Percentiles rank a stretch among this genome's conserved stretches.
phyloP scores from a whole-genome alignment of 2,113 vertebrate species.

The Martes martes region DNA sequence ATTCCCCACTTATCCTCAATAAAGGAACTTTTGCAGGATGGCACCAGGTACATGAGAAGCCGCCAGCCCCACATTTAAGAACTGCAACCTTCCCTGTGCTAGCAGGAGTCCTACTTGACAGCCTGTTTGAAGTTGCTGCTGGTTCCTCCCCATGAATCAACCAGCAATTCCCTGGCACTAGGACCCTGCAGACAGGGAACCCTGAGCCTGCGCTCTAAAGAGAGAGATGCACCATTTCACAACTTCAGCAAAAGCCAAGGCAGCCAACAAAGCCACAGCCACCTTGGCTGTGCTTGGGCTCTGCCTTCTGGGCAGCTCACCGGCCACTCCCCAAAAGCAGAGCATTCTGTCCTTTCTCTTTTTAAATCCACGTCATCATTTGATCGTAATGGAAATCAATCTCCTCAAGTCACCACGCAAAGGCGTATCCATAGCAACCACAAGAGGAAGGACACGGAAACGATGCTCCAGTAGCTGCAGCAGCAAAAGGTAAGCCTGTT shows the following conservation, averaged over 20 bases:
- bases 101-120: background rate
- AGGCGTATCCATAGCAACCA: slow-evolving; percentile 77
- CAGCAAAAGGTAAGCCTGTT: slow-evolving; percentile 73
- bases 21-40: slow-evolving; percentile 1
- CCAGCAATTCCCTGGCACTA: slow-evolving; percentile 70
- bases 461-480: slow-evolving; percentile 68
- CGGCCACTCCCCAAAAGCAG: slow-evolving; percentile 54
- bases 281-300: background rate
- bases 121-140: background rate
- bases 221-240: slow-evolving; percentile 76
- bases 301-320: slow-evolving; percentile 40
- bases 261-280: slow-evolving; percentile 61
- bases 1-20: background rate
- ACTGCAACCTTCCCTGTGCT: background rate
- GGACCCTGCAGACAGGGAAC: slow-evolving; percentile 72
- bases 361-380: slow-evolving; percentile 38
- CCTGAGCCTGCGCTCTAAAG: slow-evolving; percentile 76
- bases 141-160: slow-evolving; percentile 3
- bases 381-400: slow-evolving; percentile 55
- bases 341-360: slow-evolving; percentile 43
- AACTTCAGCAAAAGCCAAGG: slow-evolving; percentile 63
- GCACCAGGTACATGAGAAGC: background rate
- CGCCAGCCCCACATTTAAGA: background rate
- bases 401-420: slow-evolving; percentile 42
- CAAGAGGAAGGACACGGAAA: slow-evolving; percentile 54